phyloP scores from a whole-genome alignment of 1,140 invertebrate genomes.

The Drosophila tropicalis region DNA sequence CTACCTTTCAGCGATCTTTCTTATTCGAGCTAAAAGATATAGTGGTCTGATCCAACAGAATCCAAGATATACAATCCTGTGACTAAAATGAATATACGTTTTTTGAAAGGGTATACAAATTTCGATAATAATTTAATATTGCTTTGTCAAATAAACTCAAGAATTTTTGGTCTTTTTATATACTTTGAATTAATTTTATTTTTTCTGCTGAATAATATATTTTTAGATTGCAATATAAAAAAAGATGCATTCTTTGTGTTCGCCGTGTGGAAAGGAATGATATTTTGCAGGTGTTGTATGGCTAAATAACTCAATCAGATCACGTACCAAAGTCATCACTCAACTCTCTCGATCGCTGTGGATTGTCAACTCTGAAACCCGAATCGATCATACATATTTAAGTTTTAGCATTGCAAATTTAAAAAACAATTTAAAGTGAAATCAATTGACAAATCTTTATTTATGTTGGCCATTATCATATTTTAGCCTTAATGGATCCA shows the following conservation, averaged over 20 bases:
- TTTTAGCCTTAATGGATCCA: constrained; percentile 72
- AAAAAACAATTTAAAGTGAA: constrained; percentile 12
- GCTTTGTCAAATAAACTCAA: no score
- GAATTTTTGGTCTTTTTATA: no score
- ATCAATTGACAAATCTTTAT: constrained; percentile 27
- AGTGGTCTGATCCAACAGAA: no score
- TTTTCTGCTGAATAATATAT: not conserved
- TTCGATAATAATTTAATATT: no score
- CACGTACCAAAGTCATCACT: constrained; percentile 46
- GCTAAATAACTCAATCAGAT: constrained; percentile 26
- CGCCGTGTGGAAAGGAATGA: not conserved
- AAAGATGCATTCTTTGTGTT: not conserved
- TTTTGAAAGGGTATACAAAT: no score
- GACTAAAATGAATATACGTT: no score
- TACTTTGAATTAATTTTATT: no score
- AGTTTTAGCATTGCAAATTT: constrained; percentile 31
- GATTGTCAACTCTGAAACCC: constrained; percentile 14
- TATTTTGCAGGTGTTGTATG: constrained; percentile 2
- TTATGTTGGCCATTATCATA: constrained; percentile 71
- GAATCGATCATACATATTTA: constrained; percentile 14
- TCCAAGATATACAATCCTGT: no score
- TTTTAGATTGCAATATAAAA: not conserved
- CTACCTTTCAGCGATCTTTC: no score
- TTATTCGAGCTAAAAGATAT: no score
- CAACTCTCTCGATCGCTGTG: constrained; percentile 23